phyloP scores from a whole-genome alignment of 2,797 vertebrate species.

The Emys orbicularis region DNA sequence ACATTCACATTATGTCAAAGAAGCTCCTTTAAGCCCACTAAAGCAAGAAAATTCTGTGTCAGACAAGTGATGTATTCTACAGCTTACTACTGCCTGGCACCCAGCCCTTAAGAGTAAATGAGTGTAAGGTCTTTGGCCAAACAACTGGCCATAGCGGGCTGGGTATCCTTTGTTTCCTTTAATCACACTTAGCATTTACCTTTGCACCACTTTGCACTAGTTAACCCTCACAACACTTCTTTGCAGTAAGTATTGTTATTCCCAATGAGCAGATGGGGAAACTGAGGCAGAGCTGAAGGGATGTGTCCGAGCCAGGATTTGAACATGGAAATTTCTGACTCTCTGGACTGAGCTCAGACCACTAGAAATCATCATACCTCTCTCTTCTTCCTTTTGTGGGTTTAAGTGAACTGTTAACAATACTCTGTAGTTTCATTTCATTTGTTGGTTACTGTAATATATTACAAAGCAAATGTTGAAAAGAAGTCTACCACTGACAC shows the following conservation, averaged over 20 bases:
- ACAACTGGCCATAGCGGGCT: background rate
- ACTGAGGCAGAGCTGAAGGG: background rate
- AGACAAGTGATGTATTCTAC: background rate
- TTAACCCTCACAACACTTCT: background rate
- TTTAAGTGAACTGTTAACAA: constrained; percentile 49
- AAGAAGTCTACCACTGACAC: constrained; percentile 14
- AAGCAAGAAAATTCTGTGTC: constrained; percentile 31
- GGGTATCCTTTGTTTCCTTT: background rate
- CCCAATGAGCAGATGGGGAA: background rate
- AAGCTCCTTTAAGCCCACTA: constrained; percentile 47
- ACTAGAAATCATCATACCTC: constrained; percentile 1
- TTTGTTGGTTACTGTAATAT: constrained; percentile 44
- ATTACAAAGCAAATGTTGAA: constrained; percentile 47
- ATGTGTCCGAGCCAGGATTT: background rate
- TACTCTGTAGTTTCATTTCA: constrained; percentile 47
- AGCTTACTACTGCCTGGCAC: background rate
- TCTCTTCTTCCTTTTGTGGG: constrained; percentile 14
- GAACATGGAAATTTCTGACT: background rate
- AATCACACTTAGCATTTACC: background rate
- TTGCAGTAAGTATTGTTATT: background rate
- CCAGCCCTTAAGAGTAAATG: background rate
- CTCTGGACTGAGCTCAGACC: background rate
- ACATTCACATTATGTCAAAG: constrained; percentile 59
- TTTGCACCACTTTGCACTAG: background rate
- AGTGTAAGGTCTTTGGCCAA: background rate